Percentiles rank a stretch among this genome's conserved stretches.
Conservation (phyloP, 1,140 invertebrate species). For the Metopolophium dirhodum region DNA sequence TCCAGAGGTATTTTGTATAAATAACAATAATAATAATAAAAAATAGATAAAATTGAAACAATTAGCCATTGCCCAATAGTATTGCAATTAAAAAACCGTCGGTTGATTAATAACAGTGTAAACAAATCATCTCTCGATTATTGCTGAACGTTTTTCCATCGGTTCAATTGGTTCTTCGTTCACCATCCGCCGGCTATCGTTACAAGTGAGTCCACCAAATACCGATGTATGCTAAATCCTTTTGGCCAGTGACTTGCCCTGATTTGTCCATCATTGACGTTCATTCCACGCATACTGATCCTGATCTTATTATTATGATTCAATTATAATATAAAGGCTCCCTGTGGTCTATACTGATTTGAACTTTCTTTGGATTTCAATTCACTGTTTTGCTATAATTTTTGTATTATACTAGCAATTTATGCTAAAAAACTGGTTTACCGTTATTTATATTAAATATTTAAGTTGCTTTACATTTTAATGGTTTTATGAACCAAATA, state of each 20-base stretch:
- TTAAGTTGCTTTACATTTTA: background rate
- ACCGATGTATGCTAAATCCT: background rate
- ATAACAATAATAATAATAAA: slow-evolving; percentile 16
- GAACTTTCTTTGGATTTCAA: background rate
- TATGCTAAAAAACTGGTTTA: background rate
- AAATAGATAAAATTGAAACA: background rate
- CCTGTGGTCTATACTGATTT: background rate
- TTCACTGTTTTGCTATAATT: background rate
- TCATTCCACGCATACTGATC: background rate
- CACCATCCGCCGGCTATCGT: background rate
- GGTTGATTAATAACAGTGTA: background rate
- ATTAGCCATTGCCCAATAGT: background rate
- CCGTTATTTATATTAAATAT: background rate
- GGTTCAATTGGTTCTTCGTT: slow-evolving; percentile 33
- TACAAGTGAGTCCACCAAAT: slow-evolving; percentile 15
- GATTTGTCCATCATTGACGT: background rate
- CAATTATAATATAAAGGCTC: background rate
- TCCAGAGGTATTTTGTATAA: background rate
- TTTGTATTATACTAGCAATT: background rate
- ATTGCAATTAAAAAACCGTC: background rate
- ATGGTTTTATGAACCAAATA: background rate
- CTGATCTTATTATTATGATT: background rate
- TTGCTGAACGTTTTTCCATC: background rate
- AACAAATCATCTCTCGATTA: background rate
- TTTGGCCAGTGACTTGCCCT: background rate